Evolutionary conservation across 1,140 invertebrate genomes (phyloP).

Genomic region (Muscidifurax raptorellus): DNA sequence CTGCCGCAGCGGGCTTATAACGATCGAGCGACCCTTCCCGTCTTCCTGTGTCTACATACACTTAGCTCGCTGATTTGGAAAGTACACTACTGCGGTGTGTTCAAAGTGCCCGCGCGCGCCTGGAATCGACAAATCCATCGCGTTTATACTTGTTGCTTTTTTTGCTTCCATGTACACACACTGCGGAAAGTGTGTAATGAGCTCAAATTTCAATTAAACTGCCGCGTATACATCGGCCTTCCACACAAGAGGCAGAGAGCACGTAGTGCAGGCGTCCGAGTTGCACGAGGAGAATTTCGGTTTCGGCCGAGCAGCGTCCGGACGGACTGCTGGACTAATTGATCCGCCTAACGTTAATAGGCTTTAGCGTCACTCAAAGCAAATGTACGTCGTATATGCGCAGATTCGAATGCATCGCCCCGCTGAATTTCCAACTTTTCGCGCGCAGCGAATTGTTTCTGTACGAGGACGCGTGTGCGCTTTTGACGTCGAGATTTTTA

Average conservation of each 20-base stretch:
- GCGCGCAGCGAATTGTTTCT: not conserved
- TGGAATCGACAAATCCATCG: conserved; percentile 6
- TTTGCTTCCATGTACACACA: not conserved
- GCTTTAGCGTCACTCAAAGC: conserved; percentile 46
- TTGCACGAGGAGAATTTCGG: not conserved
- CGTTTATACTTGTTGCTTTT: conserved; percentile 35
- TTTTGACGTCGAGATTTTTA: not conserved
- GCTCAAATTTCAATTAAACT: too few species aligned
- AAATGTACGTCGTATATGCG: conserved; percentile 16
- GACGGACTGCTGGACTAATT: conserved; percentile 32
- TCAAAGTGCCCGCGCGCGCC: not conserved
- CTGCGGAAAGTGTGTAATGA: too few species aligned
- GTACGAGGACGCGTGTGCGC: too few species aligned
- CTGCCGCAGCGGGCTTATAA: not conserved
- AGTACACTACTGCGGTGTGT: not conserved
- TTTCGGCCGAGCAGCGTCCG: not conserved
- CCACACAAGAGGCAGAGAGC: not conserved
- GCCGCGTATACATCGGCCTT: not conserved
- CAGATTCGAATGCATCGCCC: not conserved
- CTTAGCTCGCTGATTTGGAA: conserved; percentile 17
- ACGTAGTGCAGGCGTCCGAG: not conserved
- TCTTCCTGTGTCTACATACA: not conserved
- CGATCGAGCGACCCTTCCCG: conserved; percentile 20
- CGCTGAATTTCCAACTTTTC: not conserved
- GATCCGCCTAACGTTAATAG: conserved; percentile 48